Base-by-base conservation (phyloP, 2,888 invertebrate genomes). In the Andricus quercusramuli region DNA sequence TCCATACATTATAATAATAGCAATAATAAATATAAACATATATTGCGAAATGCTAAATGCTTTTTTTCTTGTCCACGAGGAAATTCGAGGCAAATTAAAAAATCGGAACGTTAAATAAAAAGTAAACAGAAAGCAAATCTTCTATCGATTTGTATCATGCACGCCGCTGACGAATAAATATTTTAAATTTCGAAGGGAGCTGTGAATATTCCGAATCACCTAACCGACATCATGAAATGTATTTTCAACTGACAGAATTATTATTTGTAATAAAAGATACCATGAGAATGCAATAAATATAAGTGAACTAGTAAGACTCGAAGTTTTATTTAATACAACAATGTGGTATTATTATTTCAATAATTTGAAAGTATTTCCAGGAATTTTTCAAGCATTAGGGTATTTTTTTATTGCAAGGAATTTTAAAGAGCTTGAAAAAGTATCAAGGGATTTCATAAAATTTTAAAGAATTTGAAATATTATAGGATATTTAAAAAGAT, bases 111-210 rank as follows among this genome's bases (percentile, higher is more conserved):
- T 22, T 67, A 77, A 59, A 44, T 65, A 62, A 51, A 56, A 78
- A 79, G 15, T 47, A 32, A 44, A 62, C 56, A 80, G 37, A 78
- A 65, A 80, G 78, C 65, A 77, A 77, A 65, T 77, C 62, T 22
- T 29, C 37, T 77, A 86, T 89, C 90, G 90, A 88, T 90, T 90
- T 90, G 89, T 90, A 90, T 84, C 79, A 86, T 85, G 86, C 82
- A 84, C 83, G 84, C 67, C 20, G n/a, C 25, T 74, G 51, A 51
- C 51, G 70, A 74, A 51, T 51, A 51, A 17, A 17, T 47, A 47
- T 47, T 47, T 51, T 70, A 29, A 70, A 51, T 70, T 70, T 51
- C 32, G 29, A 51, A 51, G 17, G 51, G 51, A 70, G 51, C 70
- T 70, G 70, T 29, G 70, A 70, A 51, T 74, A 74, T 74, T 74